Conservation (phyloP, 1,140 invertebrate genomes). For the Leptestheria dahalacensis region DNA sequence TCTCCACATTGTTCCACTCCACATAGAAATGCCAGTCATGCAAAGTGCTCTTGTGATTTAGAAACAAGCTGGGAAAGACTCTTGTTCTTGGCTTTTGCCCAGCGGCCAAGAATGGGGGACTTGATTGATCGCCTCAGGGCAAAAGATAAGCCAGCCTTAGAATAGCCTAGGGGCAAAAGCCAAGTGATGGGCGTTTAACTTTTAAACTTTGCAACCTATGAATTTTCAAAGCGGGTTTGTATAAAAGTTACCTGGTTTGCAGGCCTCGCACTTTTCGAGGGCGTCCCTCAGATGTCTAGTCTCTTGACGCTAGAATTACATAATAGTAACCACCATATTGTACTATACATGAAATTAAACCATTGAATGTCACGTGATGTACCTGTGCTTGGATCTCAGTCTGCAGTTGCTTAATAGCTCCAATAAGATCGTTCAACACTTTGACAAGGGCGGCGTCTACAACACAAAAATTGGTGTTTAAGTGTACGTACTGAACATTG, state of each 20-base stretch:
- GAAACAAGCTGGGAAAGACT: no score
- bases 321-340: not conserved
- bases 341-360: not conserved
- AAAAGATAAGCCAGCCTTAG: no score
- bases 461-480: slow-evolving; percentile 21
- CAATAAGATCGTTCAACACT: slow-evolving; percentile 53
- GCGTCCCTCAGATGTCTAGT: slow-evolving; percentile 49
- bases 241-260: slow-evolving; percentile 29
- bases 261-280: slow-evolving; percentile 61
- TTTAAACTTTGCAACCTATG: no score
- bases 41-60: no score
- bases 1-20: no score
- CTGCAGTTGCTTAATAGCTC: slow-evolving; percentile 48
- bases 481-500: not conserved
- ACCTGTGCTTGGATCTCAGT: slow-evolving; percentile 44
- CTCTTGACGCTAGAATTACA: slow-evolving; percentile 42
- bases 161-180: no score
- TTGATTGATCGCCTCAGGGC: no score
- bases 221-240: not conserved
- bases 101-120: no score
- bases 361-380: slow-evolving; percentile 18
- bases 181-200: no score
- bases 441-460: slow-evolving; percentile 46
- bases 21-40: no score
- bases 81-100: no score